These are phyloP conservation scores for Characodon lateralis DNA, from an alignment of 2,797 vertebrate genomes.

Conservation along the genomic window DNA sequence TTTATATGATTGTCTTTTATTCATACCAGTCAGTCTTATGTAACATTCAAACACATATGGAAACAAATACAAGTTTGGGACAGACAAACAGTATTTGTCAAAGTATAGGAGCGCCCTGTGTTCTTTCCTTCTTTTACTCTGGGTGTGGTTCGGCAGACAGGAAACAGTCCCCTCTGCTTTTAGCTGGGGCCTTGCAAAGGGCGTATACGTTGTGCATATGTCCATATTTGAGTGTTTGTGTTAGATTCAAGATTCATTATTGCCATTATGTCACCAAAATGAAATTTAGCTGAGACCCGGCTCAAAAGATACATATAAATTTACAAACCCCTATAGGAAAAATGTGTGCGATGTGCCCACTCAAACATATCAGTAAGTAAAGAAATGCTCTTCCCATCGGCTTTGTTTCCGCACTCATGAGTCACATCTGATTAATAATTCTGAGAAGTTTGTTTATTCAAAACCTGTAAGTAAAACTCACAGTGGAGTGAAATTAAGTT, in stretches of 20 bases:
- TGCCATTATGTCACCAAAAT: too few species aligned
- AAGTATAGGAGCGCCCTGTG: slow-evolving; percentile 44
- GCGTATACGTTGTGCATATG: slow-evolving; percentile 22
- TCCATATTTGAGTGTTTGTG: slow-evolving; percentile 32
- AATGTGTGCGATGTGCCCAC: slow-evolving; percentile 35
- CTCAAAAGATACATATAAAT: too few species aligned
- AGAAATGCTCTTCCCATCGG: slow-evolving; percentile 36
- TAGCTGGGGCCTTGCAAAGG: slow-evolving; percentile 69
- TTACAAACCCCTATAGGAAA: too few species aligned
- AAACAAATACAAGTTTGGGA: slow-evolving; percentile 20
- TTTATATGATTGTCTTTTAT: slow-evolving; percentile 3
- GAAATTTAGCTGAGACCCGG: too few species aligned
- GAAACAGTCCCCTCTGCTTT: slow-evolving; percentile 77
- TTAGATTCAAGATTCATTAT: not conserved
- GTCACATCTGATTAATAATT: slow-evolving; percentile 30
- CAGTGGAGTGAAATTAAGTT: not conserved
- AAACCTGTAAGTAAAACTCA: not conserved
- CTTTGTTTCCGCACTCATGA: slow-evolving; percentile 35
- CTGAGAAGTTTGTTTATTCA: slow-evolving; percentile 15
- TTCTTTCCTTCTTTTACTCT: slow-evolving; percentile 49
- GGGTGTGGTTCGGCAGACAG: slow-evolving; percentile 74
- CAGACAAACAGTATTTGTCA: slow-evolving; percentile 56
- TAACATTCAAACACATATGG: slow-evolving; percentile 32
- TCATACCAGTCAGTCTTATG: not conserved
- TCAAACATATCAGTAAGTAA: slow-evolving; percentile 56